These are phyloP conservation scores for Mythimna pallens DNA, from an alignment of 2,888 invertebrate species.

Conservation along the genomic window DNA sequence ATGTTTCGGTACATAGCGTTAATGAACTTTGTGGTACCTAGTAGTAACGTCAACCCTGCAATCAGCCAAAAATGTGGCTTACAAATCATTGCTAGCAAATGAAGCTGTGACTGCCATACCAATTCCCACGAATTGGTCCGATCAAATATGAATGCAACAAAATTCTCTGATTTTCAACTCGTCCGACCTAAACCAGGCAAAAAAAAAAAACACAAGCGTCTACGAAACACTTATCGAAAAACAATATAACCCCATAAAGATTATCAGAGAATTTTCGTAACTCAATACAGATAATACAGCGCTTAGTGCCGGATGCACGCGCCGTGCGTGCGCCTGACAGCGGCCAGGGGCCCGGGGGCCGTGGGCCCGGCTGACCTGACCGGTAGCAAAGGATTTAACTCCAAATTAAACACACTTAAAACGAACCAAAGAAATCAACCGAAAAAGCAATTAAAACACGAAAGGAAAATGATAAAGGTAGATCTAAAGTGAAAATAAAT, in stretches of 20 bases:
- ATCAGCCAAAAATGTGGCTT: too few relatives aligned
- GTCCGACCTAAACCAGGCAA: neutral
- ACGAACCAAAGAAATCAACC: slow-evolving; percentile 18
- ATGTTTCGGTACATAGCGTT: neutral
- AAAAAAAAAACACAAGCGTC: neutral
- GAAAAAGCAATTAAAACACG: slow-evolving; percentile 8
- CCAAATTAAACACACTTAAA: slow-evolving; percentile 22
- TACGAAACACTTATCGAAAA: slow-evolving; percentile 45
- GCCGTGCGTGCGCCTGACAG: slow-evolving; percentile 65
- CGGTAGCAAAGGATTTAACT: slow-evolving; percentile 32
- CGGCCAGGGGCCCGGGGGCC: slow-evolving; percentile 42
- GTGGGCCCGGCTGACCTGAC: slow-evolving; percentile 33
- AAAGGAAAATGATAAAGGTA: neutral
- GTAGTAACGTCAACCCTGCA: neutral
- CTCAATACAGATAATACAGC: slow-evolving; percentile 67
- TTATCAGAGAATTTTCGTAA: slow-evolving; percentile 57
- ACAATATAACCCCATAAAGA: slow-evolving; percentile 57
- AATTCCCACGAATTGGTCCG: neutral
- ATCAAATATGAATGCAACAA: neutral
- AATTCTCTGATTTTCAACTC: neutral
- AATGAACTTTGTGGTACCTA: neutral
- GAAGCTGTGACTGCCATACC: neutral
- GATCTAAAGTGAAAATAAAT: slow-evolving; percentile 11
- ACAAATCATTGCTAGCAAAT: too few relatives aligned
- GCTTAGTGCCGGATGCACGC: slow-evolving; percentile 62